A percentile compares a stretch with the other conserved stretches of the same genome.
Conservation (phyloP, 2,888 invertebrate species). For the Dendrolimus pini region DNA sequence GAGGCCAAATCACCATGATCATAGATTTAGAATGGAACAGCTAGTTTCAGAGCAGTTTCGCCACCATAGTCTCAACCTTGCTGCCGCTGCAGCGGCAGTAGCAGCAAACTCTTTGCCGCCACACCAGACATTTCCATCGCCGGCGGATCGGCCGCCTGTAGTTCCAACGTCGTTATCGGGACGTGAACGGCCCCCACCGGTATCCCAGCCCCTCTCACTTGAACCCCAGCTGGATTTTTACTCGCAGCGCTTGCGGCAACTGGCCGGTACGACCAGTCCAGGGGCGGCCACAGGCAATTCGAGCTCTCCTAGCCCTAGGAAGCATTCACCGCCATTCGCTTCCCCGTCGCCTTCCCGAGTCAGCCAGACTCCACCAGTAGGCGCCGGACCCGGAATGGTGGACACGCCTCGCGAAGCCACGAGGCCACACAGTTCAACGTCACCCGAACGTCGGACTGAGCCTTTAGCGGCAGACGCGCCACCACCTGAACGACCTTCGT, state of each 20-base stretch:
- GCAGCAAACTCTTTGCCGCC: constrained; percentile 79
- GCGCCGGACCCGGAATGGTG: constrained; percentile 80
- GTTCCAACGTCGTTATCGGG: constrained; percentile 71
- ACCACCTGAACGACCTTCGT: constrained; percentile 78
- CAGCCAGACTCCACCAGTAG: constrained; percentile 80
- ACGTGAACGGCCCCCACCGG: constrained; percentile 63
- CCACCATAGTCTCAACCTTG: constrained; percentile 85
- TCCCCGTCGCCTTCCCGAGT: constrained; percentile 87
- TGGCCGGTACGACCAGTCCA: constrained; percentile 97
- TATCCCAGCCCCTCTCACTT: constrained; percentile 82
- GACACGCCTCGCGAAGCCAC: constrained; percentile 76
- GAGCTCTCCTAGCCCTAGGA: constrained; percentile 88
- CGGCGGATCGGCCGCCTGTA: constrained; percentile 75
- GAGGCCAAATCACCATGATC: constrained; percentile 86
- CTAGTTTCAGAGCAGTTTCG: constrained; percentile 89
- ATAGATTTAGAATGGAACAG: constrained; percentile 89
- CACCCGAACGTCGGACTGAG: constrained; percentile 78
- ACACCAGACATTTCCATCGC: constrained; percentile 78
- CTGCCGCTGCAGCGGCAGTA: constrained; percentile 85
- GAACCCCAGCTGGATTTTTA: constrained; percentile 98
- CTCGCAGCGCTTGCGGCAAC: constrained; percentile 99
- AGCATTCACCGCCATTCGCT: constrained; percentile 87
- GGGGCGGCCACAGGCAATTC: constrained; percentile 90
- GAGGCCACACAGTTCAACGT: constrained; percentile 81
- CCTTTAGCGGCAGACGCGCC: constrained; percentile 69